Evolutionary conservation across 2,888 invertebrate species (phyloP), one percentile per base, ranked within the genome.

Genomic region (Phyllotreta striolata): DNA sequence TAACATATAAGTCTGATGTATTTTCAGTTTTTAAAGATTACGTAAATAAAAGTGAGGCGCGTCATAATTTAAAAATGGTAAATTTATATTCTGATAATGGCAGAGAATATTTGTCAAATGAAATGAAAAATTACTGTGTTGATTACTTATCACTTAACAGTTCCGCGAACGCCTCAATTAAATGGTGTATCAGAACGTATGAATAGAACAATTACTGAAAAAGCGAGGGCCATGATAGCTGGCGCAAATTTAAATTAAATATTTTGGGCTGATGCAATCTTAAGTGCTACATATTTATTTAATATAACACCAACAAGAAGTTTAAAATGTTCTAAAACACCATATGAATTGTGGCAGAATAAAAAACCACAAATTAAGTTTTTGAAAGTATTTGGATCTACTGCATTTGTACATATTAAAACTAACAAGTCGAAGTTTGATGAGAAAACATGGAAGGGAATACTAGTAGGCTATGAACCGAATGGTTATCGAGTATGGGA

Each of bases 111-210:
- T 55, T 9, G 6, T 34, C 35, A 0, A 9, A 43, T 3, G 34
- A 55, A 43, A 35, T 55, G 34, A 8, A n/a, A 12, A 3, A 13
- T 24, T 55, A 44, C 43, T 55, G 55, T 24, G 24, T 24, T 3
- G 4, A 24, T 24, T 3, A 24, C 2, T 24, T 77, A 74, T 70
- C 75, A 79, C 74, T 76, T 78, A 58, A 80, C 80, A 61, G 77
- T 81, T 60, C 78, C 81, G 57, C 67, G 74, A 63, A 79, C 80
- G 10, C 80, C 79, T 56, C 77, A 79, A 71, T 73, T 74, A 69
- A 81, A 80, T 75, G 77, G 77, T 62, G 74, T 78, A 10, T 67
- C 78, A 8, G 79, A 80, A 66, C 69, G 79, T 1, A 80, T 80
- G 78, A 73, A 72, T n/a, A 64, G 80, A 66, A 77, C 77, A 12